Conservation (phyloP, 2,113 vertebrate genomes). For the Nibea coibor region DNA sequence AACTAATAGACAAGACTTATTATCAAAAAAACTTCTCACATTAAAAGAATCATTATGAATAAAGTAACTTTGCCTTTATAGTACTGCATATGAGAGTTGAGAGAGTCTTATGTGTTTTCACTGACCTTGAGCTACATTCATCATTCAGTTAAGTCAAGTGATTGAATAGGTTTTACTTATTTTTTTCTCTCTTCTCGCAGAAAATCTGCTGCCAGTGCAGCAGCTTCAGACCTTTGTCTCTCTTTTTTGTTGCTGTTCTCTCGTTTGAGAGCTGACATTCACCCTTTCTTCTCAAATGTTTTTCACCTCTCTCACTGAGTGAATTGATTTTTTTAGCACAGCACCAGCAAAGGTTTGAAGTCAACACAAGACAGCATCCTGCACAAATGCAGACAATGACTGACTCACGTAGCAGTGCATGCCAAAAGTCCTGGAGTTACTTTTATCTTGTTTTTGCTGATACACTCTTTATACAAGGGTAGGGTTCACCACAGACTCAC, state of each 20-base stretch:
- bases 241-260: conserved; percentile 5
- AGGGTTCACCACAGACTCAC: conserved; percentile 19
- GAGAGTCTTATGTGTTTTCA: not conserved
- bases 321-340: not conserved
- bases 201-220: conserved; percentile 7
- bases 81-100: not conserved
- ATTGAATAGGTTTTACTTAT: conserved; percentile 7
- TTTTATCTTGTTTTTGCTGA: conserved; percentile 13
- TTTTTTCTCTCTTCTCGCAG: conserved; percentile 7
- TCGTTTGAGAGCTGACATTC: not conserved
- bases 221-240: conserved; percentile 1
- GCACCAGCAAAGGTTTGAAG: not conserved
- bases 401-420: not conserved
- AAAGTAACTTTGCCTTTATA: not conserved
- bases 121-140: conserved; percentile 20
- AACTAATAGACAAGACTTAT: too few species aligned
- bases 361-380: not conserved
- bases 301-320: conserved; percentile 13
- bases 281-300: not conserved
- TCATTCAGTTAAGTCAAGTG: conserved; percentile 9
- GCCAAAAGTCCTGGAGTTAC: not conserved
- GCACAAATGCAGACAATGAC: not conserved
- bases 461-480: not conserved
- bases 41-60: not conserved
- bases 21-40: not conserved